Evolutionary conservation across 2,888 invertebrate species (phyloP), one percentile per base, ranked within the genome.

Genomic region (Synanthedon myopaeformis): DNA sequence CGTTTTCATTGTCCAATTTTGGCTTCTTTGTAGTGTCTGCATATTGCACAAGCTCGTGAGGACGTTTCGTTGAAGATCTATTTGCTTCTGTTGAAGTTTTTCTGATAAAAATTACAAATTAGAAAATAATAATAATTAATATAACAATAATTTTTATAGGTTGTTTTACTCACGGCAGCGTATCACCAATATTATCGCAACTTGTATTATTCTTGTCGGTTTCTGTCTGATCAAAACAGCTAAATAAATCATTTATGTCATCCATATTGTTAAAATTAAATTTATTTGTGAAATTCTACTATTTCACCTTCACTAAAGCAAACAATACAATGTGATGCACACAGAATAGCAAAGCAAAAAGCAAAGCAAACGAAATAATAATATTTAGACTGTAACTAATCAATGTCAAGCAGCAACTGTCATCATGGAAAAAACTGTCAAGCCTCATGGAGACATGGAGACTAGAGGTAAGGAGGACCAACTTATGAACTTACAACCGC

Each of bases 1-100:
- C 57, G 41, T 74, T 79, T 50, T 78, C 80, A 1, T 82, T 76
- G 4, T 64, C 61, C 6, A 17, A 19, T 67, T 75, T 84, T 0
- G 55, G 45, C 59, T 72, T 82, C 59, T 86, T 86, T 51, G 73
- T 59, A n/a, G 75, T 75, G 59, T 82, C 78, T 14, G 74, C 76
- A 62, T 75, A 75, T 55, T 80, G 72, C 2, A 76, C 77, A 61
- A 79, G 69, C 51, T 82, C 82, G 51, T 81, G 77, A 19, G 73
- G 66, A n/a, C 86, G 76, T 58, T 86, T 86, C 14, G 68, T 70
- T 54, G 58, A 70, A 12, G 63, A 51, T 11, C 62, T 61, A 11
- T 67, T 56, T 13, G 61, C 42, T 57, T 72, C 67, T 51, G 61
- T 54, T 19, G 55, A 56, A 28, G 5, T 51, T 51, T 59, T 64